These are phyloP conservation scores for Puntigrus tetrazona DNA, from an alignment of 2,113 vertebrate species.

Conservation along the genomic window DNA sequence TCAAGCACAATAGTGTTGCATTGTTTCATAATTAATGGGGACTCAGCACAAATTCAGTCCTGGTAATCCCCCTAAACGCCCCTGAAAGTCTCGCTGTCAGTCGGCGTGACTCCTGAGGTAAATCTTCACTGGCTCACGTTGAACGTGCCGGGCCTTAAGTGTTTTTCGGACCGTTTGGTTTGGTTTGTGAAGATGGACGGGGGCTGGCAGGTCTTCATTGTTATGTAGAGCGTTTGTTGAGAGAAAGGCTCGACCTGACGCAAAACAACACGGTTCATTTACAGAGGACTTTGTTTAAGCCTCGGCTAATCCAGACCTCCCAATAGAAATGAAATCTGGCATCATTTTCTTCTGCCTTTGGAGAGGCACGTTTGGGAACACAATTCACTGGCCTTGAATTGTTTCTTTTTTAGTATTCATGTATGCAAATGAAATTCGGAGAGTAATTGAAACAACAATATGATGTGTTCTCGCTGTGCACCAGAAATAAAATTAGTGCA, in stretches of 20 bases:
- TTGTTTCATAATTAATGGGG: constrained; percentile 64
- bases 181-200: background rate
- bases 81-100: background rate
- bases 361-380: constrained; percentile 1
- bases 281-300: constrained; percentile 40
- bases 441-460: constrained; percentile 21
- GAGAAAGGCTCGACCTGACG: background rate
- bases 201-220: constrained; percentile 9
- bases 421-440: constrained; percentile 15
- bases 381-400: background rate
- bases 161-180: background rate
- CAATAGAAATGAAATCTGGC: background rate
- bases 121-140: background rate
- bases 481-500: background rate
- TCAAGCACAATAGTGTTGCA: constrained; percentile 39
- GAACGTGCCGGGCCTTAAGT: background rate
- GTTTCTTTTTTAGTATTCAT: constrained; percentile 7
- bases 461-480: background rate
- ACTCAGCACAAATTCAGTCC: constrained; percentile 47
- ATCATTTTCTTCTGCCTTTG: background rate
- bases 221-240: constrained; percentile 44
- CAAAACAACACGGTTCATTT: constrained; percentile 45
- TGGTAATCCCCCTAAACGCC: constrained; percentile 25
- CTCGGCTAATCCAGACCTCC: constrained; percentile 42
- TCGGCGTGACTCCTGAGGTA: background rate